A percentile compares a stretch with the other conserved stretches of the same genome.
Conservation (phyloP, 2,888 invertebrate species). For the Standfussiana lucernea region DNA sequence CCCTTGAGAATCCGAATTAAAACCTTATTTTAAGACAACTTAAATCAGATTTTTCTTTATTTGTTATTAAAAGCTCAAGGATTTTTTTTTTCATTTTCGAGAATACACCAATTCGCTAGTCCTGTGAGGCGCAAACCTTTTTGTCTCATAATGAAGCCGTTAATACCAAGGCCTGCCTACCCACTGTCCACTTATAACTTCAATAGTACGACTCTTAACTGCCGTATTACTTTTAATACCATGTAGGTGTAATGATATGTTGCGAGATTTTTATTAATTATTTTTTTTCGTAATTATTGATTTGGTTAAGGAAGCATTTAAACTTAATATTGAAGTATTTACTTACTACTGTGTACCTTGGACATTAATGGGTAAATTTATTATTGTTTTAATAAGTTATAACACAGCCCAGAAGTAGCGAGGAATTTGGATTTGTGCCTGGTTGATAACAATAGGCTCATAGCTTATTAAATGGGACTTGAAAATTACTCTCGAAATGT, state of each 20-base stretch:
- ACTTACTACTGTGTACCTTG: slow-evolving; percentile 28
- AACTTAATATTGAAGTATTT: slow-evolving; percentile 11
- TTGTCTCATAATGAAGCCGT: slow-evolving; percentile 62
- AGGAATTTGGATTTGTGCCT: neutral
- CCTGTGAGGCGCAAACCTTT: slow-evolving; percentile 40
- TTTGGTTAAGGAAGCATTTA: slow-evolving; percentile 44
- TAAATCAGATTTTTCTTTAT: neutral
- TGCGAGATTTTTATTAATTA: slow-evolving; percentile 34
- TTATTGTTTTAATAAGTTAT: neutral
- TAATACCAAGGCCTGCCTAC: slow-evolving; percentile 65
- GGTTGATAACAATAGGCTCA: neutral
- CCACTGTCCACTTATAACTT: slow-evolving; percentile 66
- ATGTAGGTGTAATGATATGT: slow-evolving; percentile 64
- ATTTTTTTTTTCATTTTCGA: neutral
- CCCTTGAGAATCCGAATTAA: neutral
- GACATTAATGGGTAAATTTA: neutral
- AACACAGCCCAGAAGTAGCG: neutral
- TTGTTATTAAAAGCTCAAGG: neutral
- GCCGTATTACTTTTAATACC: slow-evolving; percentile 54
- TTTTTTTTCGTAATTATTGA: slow-evolving; percentile 30
- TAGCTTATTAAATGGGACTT: neutral
- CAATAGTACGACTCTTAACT: slow-evolving; percentile 46
- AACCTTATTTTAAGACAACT: neutral
- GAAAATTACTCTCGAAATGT: neutral
- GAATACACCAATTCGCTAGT: neutral